Conservation (phyloP, 2,888 invertebrate species). For the Ennomos quercinarius region DNA sequence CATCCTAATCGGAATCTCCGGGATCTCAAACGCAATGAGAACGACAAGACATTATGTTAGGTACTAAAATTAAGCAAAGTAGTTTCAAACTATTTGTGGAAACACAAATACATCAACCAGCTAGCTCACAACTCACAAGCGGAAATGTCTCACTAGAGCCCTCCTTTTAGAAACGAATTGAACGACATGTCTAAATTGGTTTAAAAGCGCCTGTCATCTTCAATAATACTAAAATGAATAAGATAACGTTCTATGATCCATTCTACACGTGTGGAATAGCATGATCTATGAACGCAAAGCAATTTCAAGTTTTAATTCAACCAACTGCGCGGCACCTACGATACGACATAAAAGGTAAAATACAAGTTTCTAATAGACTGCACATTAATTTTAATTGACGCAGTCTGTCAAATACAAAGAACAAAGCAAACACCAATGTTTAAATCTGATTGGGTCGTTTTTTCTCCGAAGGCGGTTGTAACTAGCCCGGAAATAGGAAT, state of each 20-base stretch:
- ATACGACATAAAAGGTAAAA: constrained; percentile 27
- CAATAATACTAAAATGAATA: constrained; percentile 44
- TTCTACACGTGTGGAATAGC: constrained; percentile 48
- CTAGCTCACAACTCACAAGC: neutral
- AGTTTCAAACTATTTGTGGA: constrained; percentile 37
- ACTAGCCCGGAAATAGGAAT: constrained; percentile 63
- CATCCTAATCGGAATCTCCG: constrained; percentile 65
- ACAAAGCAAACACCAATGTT: constrained; percentile 40
- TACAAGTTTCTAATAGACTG: constrained; percentile 34
- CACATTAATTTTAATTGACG: constrained; percentile 34
- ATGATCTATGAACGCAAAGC: constrained; percentile 47
- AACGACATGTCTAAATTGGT: constrained; percentile 63
- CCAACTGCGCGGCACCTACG: neutral
- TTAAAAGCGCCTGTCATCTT: constrained; percentile 52
- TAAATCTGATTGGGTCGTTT: constrained; percentile 46
- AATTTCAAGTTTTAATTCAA: neutral
- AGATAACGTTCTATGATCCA: constrained; percentile 47
- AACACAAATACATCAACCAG: constrained; percentile 31
- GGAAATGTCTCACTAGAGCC: constrained; percentile 9
- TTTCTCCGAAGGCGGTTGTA: constrained; percentile 48
- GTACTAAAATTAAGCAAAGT: constrained; percentile 33
- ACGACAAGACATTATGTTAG: constrained; percentile 45
- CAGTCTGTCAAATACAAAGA: constrained; percentile 24
- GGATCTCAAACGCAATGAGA: constrained; percentile 50
- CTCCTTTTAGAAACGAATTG: constrained; percentile 50